Evolutionary conservation across 2,888 invertebrate genomes (phyloP).

Genomic region (Coremacera marginata): DNA sequence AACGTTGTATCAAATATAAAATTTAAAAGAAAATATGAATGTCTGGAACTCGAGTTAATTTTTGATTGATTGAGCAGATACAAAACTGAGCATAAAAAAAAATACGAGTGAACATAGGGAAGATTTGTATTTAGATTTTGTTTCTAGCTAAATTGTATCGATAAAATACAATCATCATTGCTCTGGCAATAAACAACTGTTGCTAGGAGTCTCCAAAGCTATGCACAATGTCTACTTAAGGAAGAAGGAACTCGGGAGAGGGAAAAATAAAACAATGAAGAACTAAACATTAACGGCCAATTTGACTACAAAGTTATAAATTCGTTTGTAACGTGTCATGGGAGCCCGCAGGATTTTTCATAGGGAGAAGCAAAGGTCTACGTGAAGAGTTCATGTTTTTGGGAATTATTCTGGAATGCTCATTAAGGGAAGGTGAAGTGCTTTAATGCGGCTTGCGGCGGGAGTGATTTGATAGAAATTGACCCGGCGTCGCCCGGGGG

Average conservation of each 20-base stretch:
- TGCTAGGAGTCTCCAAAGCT: background rate
- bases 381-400: no score
- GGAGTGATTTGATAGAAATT: no score
- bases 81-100: background rate
- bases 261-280: no score
- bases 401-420: no score
- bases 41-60: background rate
- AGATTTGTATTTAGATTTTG: background rate
- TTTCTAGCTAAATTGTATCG: background rate
- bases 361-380: no score
- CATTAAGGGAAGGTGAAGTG: no score
- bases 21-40: constrained; percentile 8
- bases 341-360: no score
- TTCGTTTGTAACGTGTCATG: no score
- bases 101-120: background rate
- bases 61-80: background rate
- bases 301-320: no score
- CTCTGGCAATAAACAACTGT: constrained; percentile 18
- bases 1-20: background rate
- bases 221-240: background rate
- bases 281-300: no score
- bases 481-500: no score
- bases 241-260: background rate
- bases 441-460: no score
- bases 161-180: constrained; percentile 5